Percentiles rank a stretch among this genome's conserved stretches.
These are phyloP conservation scores for Netelia fuscicornis DNA, from an alignment of 2,888 invertebrate species.

Conservation along the genomic window DNA sequence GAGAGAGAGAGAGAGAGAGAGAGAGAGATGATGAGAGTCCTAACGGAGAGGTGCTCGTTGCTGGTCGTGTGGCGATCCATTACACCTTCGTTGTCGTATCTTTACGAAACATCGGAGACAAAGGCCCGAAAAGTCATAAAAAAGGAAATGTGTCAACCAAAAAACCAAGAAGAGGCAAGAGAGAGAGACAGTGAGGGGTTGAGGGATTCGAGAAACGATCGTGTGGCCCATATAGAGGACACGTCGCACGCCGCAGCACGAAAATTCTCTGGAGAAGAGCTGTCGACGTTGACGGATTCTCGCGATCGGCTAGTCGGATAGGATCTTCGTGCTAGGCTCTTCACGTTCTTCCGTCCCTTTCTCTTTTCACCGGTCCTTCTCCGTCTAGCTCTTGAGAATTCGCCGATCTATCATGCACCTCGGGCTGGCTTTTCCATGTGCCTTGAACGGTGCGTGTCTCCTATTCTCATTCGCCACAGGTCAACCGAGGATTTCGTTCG, in stretches of 20 bases:
- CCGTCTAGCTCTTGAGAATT: constrained; percentile 59
- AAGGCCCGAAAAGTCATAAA: constrained; percentile 74
- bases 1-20: not conserved
- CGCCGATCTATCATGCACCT: constrained; percentile 75
- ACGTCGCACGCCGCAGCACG: constrained; percentile 59
- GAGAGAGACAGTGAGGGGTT: not conserved
- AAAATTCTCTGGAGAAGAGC: constrained; percentile 66
- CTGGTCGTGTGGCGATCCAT: constrained; percentile 80
- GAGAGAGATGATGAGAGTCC: constrained; percentile 32
- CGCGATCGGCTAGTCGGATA: constrained; percentile 73
- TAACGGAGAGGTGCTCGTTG: constrained; percentile 65
- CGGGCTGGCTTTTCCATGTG: constrained; percentile 61
- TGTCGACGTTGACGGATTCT: constrained; percentile 80
- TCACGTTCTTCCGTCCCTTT: constrained; percentile 21
- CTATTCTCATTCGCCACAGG: constrained; percentile 40
- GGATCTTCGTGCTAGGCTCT: constrained; percentile 65
- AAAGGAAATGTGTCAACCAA: constrained; percentile 76
- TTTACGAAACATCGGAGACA: constrained; percentile 78
- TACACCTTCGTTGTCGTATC: constrained; percentile 79
- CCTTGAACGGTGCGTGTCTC: constrained; percentile 41
- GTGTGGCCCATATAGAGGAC: constrained; percentile 21
- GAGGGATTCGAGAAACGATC: constrained; percentile 28
- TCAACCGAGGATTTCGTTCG: constrained; percentile 56
- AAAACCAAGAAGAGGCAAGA: constrained; percentile 19
- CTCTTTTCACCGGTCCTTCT: constrained; percentile 10